Evolutionary conservation across 2,113 vertebrate species (phyloP).

Genomic region (Atherinomorus stipes): DNA sequence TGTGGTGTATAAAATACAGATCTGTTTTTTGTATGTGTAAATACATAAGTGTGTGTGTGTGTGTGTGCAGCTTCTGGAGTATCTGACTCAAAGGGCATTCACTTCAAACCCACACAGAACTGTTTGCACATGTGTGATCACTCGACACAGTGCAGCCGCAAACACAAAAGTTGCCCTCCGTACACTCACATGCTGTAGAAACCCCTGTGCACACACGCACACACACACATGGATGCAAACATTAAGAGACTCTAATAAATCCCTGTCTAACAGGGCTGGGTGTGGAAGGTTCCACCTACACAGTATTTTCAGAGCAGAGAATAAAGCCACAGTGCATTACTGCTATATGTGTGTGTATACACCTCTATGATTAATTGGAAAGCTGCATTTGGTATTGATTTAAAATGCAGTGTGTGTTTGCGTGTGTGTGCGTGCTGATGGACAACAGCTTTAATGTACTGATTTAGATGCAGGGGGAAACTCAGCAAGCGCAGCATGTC

Average conservation of each 20-base stretch:
- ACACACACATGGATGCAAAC: neutral
- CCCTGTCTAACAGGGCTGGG: slow-evolving; percentile 35
- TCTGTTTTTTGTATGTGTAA: neutral
- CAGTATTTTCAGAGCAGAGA: slow-evolving; percentile 34
- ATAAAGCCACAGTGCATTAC: slow-evolving; percentile 35
- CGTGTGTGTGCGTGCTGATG: slow-evolving; percentile 33
- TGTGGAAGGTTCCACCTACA: slow-evolving; percentile 63
- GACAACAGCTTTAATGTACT: slow-evolving; percentile 71
- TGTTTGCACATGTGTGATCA: slow-evolving; percentile 66
- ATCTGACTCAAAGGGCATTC: slow-evolving; percentile 58
- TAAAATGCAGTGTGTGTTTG: slow-evolving; percentile 34
- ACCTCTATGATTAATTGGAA: slow-evolving; percentile 61
- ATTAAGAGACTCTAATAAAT: slow-evolving; percentile 30
- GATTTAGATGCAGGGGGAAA: slow-evolving; percentile 74
- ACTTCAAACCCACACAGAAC: slow-evolving; percentile 52
- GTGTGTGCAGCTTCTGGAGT: slow-evolving; percentile 13
- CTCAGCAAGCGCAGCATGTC: slow-evolving; percentile 48
- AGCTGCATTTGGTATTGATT: slow-evolving; percentile 73
- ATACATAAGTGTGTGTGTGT: neutral
- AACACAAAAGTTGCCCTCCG: slow-evolving; percentile 13
- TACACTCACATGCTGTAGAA: neutral
- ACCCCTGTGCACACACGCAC: neutral
- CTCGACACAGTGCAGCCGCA: slow-evolving; percentile 32
- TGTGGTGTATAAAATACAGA: slow-evolving; percentile 2
- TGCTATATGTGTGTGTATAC: neutral